A percentile compares a stretch with the other conserved stretches of the same genome.
Conservation (phyloP, 2,888 invertebrate genomes). For the Acanthosoma haemorrhoidale region DNA sequence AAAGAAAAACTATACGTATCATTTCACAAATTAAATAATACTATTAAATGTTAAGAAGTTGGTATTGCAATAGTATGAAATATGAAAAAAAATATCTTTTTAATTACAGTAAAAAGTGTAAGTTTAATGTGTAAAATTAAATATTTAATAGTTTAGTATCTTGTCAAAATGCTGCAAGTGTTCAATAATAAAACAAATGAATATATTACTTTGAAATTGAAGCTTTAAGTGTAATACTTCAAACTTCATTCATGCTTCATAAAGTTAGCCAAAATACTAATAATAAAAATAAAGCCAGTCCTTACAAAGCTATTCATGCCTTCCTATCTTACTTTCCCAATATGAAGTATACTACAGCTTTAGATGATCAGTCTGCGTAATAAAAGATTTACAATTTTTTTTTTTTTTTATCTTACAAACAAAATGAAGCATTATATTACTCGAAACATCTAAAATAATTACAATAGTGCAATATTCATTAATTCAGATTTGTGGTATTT, state of each 20-base stretch:
- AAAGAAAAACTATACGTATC: too few species aligned
- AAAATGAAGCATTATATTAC: not conserved
- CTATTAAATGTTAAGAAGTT: not conserved
- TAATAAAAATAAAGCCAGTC: not conserved
- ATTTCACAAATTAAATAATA: not conserved
- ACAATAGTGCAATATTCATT: too few species aligned
- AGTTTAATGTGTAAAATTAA: not conserved
- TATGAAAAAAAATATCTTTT: too few species aligned
- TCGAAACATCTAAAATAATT: not conserved
- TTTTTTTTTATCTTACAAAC: too few species aligned
- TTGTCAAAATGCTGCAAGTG: too few species aligned
- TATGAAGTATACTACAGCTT: not conserved
- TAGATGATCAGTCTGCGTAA: not conserved
- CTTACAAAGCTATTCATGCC: not conserved
- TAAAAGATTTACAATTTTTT: too few species aligned
- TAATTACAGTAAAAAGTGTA: not conserved
- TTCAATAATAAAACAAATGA: too few species aligned
- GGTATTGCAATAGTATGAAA: too few species aligned
- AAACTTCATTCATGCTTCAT: not conserved
- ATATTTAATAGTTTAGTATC: too few species aligned
- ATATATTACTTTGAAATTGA: not conserved
- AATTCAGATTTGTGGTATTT: too few species aligned
- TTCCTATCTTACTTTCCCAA: not conserved
- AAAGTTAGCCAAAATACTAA: not conserved
- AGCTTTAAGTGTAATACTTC: not conserved